Evolutionary conservation across 2,113 vertebrate species (phyloP).

Genomic region (Columbina picui): DNA sequence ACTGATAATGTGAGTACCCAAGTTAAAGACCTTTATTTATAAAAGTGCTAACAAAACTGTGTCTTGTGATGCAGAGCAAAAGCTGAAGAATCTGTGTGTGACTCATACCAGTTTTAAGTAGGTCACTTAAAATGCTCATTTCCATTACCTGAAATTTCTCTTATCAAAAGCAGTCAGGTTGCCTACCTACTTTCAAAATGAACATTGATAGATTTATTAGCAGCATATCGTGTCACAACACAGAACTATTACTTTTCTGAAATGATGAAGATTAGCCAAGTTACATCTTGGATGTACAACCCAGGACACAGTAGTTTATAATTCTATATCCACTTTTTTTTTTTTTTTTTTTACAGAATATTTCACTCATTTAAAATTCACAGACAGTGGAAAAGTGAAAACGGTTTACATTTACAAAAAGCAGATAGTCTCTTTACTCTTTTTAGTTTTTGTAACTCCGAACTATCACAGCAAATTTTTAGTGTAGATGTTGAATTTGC

Average conservation of each 20-base stretch:
- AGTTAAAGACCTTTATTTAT: neutral
- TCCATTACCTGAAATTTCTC: neutral
- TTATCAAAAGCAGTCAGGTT: neutral
- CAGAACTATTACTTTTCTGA: neutral
- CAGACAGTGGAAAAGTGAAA: neutral
- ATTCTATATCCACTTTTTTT: neutral
- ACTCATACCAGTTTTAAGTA: neutral
- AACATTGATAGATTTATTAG: neutral
- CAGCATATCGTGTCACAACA: neutral
- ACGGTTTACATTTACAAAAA: neutral
- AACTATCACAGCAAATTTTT: neutral
- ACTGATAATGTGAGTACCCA: neutral
- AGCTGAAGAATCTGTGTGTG: neutral
- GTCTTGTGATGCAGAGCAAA: neutral
- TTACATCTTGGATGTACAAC: neutral
- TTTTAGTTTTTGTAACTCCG: too few species aligned
- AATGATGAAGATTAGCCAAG: neutral
- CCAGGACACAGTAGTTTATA: neutral
- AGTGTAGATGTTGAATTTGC: neutral
- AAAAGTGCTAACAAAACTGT: neutral
- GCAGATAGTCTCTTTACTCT: too few species aligned
- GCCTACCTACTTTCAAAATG: neutral
- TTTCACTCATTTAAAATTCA: neutral
- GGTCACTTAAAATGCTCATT: neutral
- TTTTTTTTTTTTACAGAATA: neutral